These are phyloP conservation scores for Cancer borealis DNA, from an alignment of 2,888 invertebrate species.

Conservation along the genomic window DNA sequence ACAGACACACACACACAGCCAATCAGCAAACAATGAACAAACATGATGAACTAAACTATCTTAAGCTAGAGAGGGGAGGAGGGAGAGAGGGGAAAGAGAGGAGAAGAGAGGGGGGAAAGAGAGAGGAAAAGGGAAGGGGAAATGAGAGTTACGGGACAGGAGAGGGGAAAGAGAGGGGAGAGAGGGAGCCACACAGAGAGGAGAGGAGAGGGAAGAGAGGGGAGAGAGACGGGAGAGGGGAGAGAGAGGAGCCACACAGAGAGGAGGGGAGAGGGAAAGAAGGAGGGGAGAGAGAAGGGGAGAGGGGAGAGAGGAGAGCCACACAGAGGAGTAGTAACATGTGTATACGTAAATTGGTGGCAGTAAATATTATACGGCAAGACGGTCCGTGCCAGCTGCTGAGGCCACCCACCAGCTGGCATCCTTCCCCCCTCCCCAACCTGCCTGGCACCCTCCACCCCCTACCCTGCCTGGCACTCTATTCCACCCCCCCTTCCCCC, in stretches of 20 bases:
- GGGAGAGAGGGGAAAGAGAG: background rate
- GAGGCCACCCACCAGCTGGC: background rate
- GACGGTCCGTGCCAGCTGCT: background rate
- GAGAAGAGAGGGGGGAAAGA: background rate
- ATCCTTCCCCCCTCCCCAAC: background rate
- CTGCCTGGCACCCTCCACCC: background rate
- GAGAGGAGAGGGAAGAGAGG: background rate
- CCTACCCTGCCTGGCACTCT: background rate
- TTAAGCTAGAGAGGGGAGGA: background rate
- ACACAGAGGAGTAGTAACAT: conserved; percentile 38
- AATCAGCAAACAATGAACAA: background rate
- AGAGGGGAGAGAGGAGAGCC: background rate
- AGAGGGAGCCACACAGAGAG: too few species aligned
- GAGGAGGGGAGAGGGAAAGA: background rate
- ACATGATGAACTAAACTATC: background rate
- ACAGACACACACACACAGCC: background rate
- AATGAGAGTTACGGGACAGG: background rate
- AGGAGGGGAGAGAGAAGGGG: background rate
- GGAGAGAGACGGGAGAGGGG: background rate
- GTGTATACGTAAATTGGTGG: conserved; percentile 47
- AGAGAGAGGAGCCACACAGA: background rate
- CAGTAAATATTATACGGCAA: conserved; percentile 42
- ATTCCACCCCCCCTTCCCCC: background rate
- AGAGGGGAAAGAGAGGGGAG: too few species aligned
- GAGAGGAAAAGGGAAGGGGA: background rate